Evolutionary conservation across 2,113 vertebrate genomes (phyloP), one percentile per base, ranked within the genome.

Genomic region (Eclectus roratus): DNA sequence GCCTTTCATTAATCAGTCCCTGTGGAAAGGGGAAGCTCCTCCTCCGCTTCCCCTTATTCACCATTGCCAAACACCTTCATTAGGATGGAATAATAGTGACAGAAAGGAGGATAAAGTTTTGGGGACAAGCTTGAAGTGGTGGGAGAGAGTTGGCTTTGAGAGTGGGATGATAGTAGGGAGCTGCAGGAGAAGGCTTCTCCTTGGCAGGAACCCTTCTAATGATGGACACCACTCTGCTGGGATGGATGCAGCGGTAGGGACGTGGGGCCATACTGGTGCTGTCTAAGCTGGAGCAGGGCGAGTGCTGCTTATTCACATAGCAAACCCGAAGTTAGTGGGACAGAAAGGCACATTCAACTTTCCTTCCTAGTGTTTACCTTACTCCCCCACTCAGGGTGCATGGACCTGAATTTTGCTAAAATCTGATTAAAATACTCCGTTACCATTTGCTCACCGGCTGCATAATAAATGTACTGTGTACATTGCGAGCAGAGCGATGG

Each of bases 201-300:
- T 55, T 3, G 25, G 53, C 61, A 66, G 44, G 20, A 73, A 5
- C 27, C 5, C 25, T 65, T 4, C 65, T 1, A 13, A 23, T 0
- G 0, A 4, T 1, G 31, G 17, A 25, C 16, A 18, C 7, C 1
- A 0, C 9, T 8, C 35, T 1, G 17, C 0, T 41, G 0, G 39
- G 60, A 8, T 0, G 13, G 28, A 3, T 41, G 52, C 43, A 17
- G 58, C 0, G 10, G 20, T 1, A 14, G 23, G 79, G 71, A n/a
- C 1, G 7, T 1, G n/a, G 64, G 87, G 35, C 58, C 61, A 0
- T 4, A 2, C 31, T 43, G 5, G 43, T 23, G 52, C 81, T 68
- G 50, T 52, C 46, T 11, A 12, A 58, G 47, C 69, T 55, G 61
- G 68, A 78, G 83, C 63, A n/a, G 49, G 46, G 70, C 0, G 9